Base-by-base conservation (phyloP, 2,113 vertebrate species). In the Rhynchomys soricoides region DNA sequence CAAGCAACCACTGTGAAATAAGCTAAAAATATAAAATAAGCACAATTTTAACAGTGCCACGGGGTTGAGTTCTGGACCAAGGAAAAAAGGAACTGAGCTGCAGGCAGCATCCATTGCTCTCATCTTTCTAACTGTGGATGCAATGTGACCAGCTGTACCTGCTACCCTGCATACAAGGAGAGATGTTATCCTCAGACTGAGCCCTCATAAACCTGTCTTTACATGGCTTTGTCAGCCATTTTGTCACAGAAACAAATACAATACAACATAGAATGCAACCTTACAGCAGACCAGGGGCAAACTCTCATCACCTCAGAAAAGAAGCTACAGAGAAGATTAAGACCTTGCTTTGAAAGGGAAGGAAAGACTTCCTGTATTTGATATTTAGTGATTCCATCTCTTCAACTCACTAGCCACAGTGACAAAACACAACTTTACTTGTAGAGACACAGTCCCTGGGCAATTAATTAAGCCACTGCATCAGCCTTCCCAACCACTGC, bases 381-480 rank as follows among this genome's bases (percentile, higher is more conserved):
- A 68, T 48, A 86, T 86, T 96, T 66, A 66, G 26, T 19, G 57
- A 66, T 34, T 86, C 71, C 37, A 74, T 57, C 31, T 57, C n/a
- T 45, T 29, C 40, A 79, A 15, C 7, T 24, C 45, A 95, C 21
- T 70, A 92, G 92, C 64, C 92, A 88, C 62, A 52, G 16, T 45
- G 62, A 92, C 62, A 95, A 94, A 64, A 90, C 19, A 79, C 55
- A 92, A 71, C n/a, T 95, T 93, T 87, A 94, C 82, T 94, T 90
- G 70, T 82, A 91, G 90, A 94, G 70, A 74, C 64, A 45, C 19
- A 86, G 37, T 2, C 29, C 15, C 2, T 15, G 64, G 57, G 50
- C 66, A 87, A 82, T 88, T 89, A 93, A 93, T 86, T 86, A 89
- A 93, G 45, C 55, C 87, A 95, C 62, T 92, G 62, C 12, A 73